Evolutionary conservation across 2,888 invertebrate species (phyloP), one percentile per base, ranked within the genome.

Genomic region (Iselma pallidipennis): DNA sequence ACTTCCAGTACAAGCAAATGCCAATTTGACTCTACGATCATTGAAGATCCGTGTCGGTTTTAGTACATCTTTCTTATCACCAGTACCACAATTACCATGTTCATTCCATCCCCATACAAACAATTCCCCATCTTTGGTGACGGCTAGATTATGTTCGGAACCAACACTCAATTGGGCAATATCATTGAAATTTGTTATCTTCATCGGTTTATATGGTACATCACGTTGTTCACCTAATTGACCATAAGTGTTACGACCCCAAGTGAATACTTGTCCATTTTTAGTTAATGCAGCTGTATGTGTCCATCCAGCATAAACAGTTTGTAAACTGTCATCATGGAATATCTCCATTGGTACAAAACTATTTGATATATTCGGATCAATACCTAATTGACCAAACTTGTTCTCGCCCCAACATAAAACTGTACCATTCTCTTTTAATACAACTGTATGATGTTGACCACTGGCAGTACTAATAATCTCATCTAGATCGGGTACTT

Each of bases 41-140:
- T 63, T 65, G 63, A 80, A 73, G 65, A 86, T 79, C 69, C 77
- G 74, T 37, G 76, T 79, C 10, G 86, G 86, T 62, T 75, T 71
- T 50, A 78, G 68, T 33, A 85, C 79, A 71, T 87, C 81, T 54
- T 79, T 76, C 26, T 78, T 81, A 64, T 80, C 80, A 56, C 87
- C 87, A 69, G 87, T 89, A 56, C 94, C 94, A 73, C 94, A 94
- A 78, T 91, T 94, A 37, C 91, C 91, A 82, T 94, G 94, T 75
- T 95, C 94, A 81, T 95, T 94, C 94, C 94, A 95, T 0, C 94
- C 94, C 94, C 94, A 95, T 19, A 90, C 87, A 75, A 87, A 89
- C 5, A 94, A 77, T 52, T 85, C 83, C 29, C 89, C 88, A 59
- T 87, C 86, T 64, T 83, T 85, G 71, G 86, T 85, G 66, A 91